A percentile compares a stretch with the other conserved stretches of the same genome.
These are phyloP conservation scores for Spodoptera littoralis DNA, from an alignment of 2,888 invertebrate genomes.

Conservation along the genomic window DNA sequence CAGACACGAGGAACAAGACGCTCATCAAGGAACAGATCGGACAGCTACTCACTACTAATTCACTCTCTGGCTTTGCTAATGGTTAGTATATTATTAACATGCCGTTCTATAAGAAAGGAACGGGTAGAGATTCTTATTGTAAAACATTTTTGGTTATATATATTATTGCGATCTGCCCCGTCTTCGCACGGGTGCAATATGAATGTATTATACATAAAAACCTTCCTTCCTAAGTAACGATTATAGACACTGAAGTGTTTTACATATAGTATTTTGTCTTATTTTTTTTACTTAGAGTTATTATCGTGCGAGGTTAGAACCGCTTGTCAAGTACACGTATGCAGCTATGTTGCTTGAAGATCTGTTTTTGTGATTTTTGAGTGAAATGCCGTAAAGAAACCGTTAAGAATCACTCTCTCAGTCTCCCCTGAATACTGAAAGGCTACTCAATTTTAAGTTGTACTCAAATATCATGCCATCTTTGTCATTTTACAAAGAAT, in stretches of 20 bases:
- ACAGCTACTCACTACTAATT: constrained; percentile 93
- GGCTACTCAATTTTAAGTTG: too few relatives aligned
- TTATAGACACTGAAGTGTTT: constrained; percentile 27
- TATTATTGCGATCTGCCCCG: too few relatives aligned
- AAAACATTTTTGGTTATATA: too few relatives aligned
- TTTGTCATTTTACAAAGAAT: too few relatives aligned
- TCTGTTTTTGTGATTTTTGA: constrained; percentile 73
- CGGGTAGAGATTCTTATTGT: too few relatives aligned
- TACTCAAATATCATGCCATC: too few relatives aligned
- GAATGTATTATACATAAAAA: too few relatives aligned
- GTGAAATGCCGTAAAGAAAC: constrained; percentile 75
- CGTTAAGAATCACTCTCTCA: constrained; percentile 15
- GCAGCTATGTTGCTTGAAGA: constrained; percentile 75
- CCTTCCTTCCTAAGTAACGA: constrained; percentile 23
- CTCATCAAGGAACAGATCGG: constrained; percentile 95
- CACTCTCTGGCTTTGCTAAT: constrained; percentile 91
- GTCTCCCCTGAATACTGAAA: too few relatives aligned
- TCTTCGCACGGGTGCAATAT: too few relatives aligned
- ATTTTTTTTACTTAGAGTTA: constrained; percentile 40
- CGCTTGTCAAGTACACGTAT: constrained; percentile 85
- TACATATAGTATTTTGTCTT: constrained; percentile 13
- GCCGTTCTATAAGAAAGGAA: too few relatives aligned
- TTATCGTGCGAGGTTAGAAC: constrained; percentile 77
- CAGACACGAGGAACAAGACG: constrained; percentile 97
- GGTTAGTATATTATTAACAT: constrained; percentile 74